Evolutionary conservation across 2,888 invertebrate species (phyloP).

Genomic region (Baccha elongata): DNA sequence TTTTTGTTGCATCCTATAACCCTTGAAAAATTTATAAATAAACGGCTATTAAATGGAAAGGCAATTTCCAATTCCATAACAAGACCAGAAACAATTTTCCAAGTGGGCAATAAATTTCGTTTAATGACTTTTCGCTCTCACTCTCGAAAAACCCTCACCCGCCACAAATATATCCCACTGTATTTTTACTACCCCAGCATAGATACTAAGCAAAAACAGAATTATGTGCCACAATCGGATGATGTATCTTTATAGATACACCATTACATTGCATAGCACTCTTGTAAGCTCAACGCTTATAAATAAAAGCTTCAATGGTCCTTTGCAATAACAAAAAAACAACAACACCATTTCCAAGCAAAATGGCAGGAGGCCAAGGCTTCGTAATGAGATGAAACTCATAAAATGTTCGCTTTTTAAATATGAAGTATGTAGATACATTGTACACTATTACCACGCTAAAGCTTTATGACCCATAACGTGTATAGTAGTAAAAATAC

Average conservation of each 20-base stretch:
- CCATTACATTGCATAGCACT: background rate
- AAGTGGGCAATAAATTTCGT: slow-evolving; percentile 68
- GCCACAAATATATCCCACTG: too few relatives aligned
- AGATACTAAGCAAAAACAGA: slow-evolving; percentile 1
- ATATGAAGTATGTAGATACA: slow-evolving; percentile 61
- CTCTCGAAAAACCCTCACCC: slow-evolving; percentile 18
- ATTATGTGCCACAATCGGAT: slow-evolving; percentile 42
- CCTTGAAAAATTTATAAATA: slow-evolving; percentile 58
- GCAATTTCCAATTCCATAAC: slow-evolving; percentile 66
- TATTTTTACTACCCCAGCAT: background rate
- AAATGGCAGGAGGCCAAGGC: slow-evolving; percentile 61
- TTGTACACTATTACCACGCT: slow-evolving; percentile 31
- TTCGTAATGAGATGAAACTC: slow-evolving; percentile 63
- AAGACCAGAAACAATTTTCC: slow-evolving; percentile 71
- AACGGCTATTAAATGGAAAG: slow-evolving; percentile 62
- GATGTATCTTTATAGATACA: slow-evolving; percentile 52
- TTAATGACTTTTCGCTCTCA: slow-evolving; percentile 59
- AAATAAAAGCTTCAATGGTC: slow-evolving; percentile 33
- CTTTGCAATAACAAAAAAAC: slow-evolving; percentile 17
- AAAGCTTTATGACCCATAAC: slow-evolving; percentile 53
- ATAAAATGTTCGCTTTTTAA: slow-evolving; percentile 69
- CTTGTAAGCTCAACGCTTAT: slow-evolving; percentile 23
- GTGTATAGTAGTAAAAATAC: background rate
- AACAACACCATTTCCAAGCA: slow-evolving; percentile 2
- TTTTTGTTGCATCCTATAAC: background rate